A percentile compares a stretch with the other conserved stretches of the same genome.
These are phyloP conservation scores for Gymnorhina tibicen DNA, from an alignment of 2,113 vertebrate genomes.

Conservation along the genomic window DNA sequence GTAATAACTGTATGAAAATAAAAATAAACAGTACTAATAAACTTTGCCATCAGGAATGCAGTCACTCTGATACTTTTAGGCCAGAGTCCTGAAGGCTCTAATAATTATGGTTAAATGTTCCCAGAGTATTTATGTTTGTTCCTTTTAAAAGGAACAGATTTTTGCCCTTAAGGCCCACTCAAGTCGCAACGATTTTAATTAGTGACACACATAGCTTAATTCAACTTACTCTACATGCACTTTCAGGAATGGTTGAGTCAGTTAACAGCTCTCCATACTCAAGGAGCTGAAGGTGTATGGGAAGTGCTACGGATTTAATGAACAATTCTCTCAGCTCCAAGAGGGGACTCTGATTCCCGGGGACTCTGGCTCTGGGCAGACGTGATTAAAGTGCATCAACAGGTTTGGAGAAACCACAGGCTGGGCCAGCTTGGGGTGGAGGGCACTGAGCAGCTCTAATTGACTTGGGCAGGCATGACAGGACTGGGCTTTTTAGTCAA, in stretches of 20 bases:
- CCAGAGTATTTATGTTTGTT: neutral
- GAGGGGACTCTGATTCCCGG: neutral
- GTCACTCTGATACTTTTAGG: neutral
- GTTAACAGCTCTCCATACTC: neutral
- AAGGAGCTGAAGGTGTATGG: neutral
- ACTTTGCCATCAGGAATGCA: neutral
- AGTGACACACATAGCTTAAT: constrained; percentile 19
- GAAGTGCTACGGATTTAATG: neutral
- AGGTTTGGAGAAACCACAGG: neutral
- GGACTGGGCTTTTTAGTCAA: neutral
- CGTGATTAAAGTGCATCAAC: neutral
- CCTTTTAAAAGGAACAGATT: constrained; percentile 33
- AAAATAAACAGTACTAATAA: constrained; percentile 9
- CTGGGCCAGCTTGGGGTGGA: neutral
- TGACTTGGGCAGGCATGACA: neutral
- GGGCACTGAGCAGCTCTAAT: neutral
- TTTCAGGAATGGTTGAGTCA: neutral
- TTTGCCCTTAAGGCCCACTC: constrained; percentile 33
- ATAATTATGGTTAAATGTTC: constrained; percentile 52
- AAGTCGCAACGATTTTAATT: constrained; percentile 43
- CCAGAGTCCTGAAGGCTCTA: neutral
- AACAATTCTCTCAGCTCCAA: neutral
- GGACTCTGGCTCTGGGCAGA: neutral
- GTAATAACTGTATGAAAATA: neutral
- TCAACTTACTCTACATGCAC: neutral